Percentiles rank a stretch among this genome's conserved stretches.
Conservation (phyloP, 2,113 vertebrate genomes). For the Hiodon alosoides region DNA sequence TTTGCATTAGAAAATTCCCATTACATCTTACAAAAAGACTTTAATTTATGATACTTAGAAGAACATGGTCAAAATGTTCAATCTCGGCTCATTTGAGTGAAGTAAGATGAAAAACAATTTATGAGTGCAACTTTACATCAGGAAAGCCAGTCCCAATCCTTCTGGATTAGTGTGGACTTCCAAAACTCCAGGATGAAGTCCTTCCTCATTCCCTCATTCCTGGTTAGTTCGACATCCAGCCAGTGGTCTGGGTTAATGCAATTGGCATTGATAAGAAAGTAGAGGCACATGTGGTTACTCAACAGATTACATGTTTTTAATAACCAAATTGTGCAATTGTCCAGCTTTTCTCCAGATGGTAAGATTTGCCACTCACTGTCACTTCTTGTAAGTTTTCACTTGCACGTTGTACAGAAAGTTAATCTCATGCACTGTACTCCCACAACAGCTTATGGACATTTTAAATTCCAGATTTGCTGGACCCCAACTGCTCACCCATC, state of each 20-base stretch:
- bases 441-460: no score
- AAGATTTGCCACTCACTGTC: neutral
- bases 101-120: constrained; percentile 63
- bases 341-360: constrained; percentile 37
- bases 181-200: constrained; percentile 49
- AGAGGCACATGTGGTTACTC: constrained; percentile 37
- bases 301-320: constrained; percentile 45
- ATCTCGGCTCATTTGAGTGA: constrained; percentile 48
- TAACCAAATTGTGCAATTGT: constrained; percentile 54
- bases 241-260: constrained; percentile 38
- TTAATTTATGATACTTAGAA: constrained; percentile 61
- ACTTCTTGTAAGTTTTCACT: neutral
- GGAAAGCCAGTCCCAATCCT: constrained; percentile 54
- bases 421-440: neutral
- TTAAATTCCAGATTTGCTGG: no score
- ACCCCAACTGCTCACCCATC: neutral
- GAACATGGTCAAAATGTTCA: constrained; percentile 58
- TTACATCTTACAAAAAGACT: constrained; percentile 52
- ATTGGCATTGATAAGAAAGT: constrained; percentile 52
- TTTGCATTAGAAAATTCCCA: constrained; percentile 54
- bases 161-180: constrained; percentile 59
- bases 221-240: constrained; percentile 46
- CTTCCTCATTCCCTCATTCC: constrained; percentile 38
- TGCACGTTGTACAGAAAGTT: neutral
- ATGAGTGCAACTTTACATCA: constrained; percentile 54